Conservation (phyloP, 2,113 vertebrate species). For the Menura novaehollandiae region DNA sequence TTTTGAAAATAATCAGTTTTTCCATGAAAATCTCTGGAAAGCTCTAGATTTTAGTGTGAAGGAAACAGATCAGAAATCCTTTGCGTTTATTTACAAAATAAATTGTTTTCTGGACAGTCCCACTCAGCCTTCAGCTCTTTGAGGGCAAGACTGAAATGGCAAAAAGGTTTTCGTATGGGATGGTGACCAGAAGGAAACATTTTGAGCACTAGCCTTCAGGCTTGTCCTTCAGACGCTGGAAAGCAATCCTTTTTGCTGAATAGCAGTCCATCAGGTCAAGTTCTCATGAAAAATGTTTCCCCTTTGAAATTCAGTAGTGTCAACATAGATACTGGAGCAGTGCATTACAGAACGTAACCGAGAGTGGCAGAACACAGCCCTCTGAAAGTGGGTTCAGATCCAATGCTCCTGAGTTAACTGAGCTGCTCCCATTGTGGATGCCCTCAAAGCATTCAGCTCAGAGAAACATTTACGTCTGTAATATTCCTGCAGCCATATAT, state of each 20-base stretch:
- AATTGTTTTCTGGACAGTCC: not conserved
- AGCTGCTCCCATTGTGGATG: not conserved
- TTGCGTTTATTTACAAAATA: not conserved
- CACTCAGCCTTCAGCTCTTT: not conserved
- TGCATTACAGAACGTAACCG: rapidly evolving
- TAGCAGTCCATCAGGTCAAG: not conserved
- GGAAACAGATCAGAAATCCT: not conserved
- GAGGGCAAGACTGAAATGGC: not conserved
- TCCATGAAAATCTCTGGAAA: not conserved
- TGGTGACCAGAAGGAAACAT: not conserved
- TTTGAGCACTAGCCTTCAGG: not conserved
- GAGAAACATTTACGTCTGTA: not conserved
- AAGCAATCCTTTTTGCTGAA: not conserved
- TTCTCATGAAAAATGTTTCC: not conserved
- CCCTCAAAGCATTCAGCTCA: not conserved
- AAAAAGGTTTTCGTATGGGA: not conserved
- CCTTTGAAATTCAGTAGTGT: not conserved
- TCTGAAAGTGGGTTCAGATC: not conserved
- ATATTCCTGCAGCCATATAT: not conserved
- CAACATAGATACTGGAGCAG: not conserved
- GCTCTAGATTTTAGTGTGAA: not conserved
- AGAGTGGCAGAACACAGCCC: not conserved
- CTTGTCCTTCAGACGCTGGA: not conserved
- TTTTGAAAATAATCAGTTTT: not conserved
- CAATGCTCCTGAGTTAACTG: not conserved